Conservation (phyloP, 30 jellyfish, hydroid and myxozoan genomes). For the Rhopilema esculentum region DNA sequence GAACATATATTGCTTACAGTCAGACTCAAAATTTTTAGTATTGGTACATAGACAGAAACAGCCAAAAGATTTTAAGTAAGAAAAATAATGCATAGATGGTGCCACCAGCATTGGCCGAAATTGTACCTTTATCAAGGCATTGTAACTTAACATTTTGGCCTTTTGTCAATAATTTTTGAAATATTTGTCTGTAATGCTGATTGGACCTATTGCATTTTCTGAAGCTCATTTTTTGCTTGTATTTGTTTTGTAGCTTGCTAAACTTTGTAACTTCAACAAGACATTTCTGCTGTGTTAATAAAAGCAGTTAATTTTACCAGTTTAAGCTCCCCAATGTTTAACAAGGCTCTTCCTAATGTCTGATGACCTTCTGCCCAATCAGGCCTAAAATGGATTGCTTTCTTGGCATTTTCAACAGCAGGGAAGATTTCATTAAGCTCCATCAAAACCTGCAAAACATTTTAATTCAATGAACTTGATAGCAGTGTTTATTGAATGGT, state of each 20-base stretch:
- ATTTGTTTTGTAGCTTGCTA: background rate
- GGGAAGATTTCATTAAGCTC: slow-evolving; percentile 85
- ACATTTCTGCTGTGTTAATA: background rate
- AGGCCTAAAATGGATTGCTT: slow-evolving; percentile 68
- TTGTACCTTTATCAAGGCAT: too few species aligned
- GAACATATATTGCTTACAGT: too few species aligned
- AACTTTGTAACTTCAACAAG: background rate
- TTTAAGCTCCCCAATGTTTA: slow-evolving; percentile 73
- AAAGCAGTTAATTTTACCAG: slow-evolving; percentile 52
- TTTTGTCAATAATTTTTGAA: too few species aligned
- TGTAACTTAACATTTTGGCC: too few species aligned
- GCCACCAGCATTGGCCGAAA: too few species aligned
- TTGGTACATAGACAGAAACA: too few species aligned
- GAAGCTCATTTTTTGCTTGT: background rate
- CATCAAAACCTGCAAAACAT: slow-evolving; percentile 61
- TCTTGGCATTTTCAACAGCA: slow-evolving; percentile 89
- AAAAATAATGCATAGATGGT: too few species aligned
- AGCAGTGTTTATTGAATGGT: background rate
- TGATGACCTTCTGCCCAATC: slow-evolving; percentile 90
- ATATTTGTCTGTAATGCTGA: too few species aligned
- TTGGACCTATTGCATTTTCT: too few species aligned
- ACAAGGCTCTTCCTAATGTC: slow-evolving; percentile 90
- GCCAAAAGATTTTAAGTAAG: too few species aligned
- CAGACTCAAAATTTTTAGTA: too few species aligned
- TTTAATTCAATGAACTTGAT: background rate